phyloP scores from a whole-genome alignment of 2,888 invertebrate genomes.

The Eupsilia transversa region DNA sequence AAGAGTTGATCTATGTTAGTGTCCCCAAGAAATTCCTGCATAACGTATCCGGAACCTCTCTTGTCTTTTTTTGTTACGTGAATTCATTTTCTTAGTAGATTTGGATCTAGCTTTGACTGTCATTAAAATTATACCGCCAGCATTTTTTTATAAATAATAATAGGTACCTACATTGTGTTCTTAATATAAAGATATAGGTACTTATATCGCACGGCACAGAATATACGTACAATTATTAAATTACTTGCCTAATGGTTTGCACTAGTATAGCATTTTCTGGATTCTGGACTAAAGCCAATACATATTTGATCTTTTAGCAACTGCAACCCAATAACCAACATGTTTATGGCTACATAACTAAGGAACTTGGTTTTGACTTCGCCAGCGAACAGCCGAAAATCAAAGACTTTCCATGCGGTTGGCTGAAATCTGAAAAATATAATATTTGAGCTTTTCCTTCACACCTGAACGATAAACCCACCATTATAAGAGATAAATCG shows the following conservation, averaged over 20 bases:
- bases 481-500: neutral
- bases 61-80: too few relatives aligned
- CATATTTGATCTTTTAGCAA: constrained; percentile 8
- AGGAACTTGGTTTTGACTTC: neutral
- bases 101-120: neutral
- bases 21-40: neutral
- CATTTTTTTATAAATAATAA: neutral
- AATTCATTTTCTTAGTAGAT: neutral
- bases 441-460: neutral
- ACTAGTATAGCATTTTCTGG: constrained; percentile 10
- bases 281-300: constrained; percentile 10
- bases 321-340: constrained; percentile 7
- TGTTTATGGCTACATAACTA: neutral
- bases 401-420: neutral
- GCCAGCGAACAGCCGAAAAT: neutral
- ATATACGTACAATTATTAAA: constrained; percentile 18
- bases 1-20: neutral
- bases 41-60: neutral
- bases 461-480: neutral
- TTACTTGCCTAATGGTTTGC: neutral
- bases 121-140: neutral
- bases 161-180: neutral
- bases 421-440: neutral
- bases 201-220: neutral
- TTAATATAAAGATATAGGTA: neutral